These are phyloP conservation scores for Oxytorus armatus DNA, from an alignment of 2,888 invertebrate species.

Conservation along the genomic window DNA sequence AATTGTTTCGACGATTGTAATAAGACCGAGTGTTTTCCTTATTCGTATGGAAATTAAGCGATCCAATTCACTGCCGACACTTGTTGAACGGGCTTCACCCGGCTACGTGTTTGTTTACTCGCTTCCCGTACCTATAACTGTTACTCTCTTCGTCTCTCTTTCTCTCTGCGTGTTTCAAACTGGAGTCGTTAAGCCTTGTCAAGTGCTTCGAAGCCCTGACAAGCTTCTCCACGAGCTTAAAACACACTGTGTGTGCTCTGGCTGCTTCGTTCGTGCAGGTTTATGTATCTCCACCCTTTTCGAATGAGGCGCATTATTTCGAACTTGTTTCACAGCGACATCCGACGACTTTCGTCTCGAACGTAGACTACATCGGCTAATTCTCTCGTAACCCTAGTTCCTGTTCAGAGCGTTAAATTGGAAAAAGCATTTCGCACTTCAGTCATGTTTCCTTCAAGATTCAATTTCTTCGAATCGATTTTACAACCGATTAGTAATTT, in stretches of 20 bases:
- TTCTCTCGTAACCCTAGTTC: not conserved
- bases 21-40: conserved; percentile 19
- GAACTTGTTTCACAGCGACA: conserved; percentile 23
- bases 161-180: conserved; percentile 59
- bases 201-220: conserved; percentile 67
- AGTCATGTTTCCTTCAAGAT: too few relatives aligned
- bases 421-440: too few relatives aligned
- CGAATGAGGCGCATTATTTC: conserved; percentile 44
- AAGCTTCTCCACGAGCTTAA: conserved; percentile 67
- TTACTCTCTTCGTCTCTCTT: conserved; percentile 42
- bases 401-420: too few relatives aligned
- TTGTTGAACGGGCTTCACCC: conserved; percentile 68
- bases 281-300: conserved; percentile 34
- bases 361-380: conserved; percentile 15
- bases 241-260: conserved; percentile 45
- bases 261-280: conserved; percentile 31
- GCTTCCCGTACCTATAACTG: conserved; percentile 44
- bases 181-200: conserved; percentile 70
- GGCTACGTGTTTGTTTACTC: conserved; percentile 62
- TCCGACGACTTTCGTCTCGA: conserved; percentile 10
- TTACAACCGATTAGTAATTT: too few relatives aligned
- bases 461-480: too few relatives aligned
- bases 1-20: conserved; percentile 31
- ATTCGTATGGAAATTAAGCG: conserved; percentile 67
- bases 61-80: conserved; percentile 66